These are phyloP conservation scores for Chaetura pelagica DNA, from an alignment of 2,113 vertebrate species.

Conservation along the genomic window DNA sequence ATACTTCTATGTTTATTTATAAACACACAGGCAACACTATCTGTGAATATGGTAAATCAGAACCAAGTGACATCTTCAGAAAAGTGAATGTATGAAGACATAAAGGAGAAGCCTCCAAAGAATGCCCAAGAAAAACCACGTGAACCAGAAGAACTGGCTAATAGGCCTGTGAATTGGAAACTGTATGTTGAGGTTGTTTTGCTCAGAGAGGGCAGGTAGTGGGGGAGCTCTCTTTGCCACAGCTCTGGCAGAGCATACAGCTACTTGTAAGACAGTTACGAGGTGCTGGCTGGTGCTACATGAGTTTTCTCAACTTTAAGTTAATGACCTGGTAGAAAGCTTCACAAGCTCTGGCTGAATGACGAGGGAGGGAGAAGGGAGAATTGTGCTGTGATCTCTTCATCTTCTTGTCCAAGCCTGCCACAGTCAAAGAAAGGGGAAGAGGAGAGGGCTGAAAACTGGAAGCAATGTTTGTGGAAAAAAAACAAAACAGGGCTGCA, in stretches of 20 bases:
- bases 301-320: background rate
- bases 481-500: background rate
- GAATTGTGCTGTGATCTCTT: background rate
- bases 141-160: background rate
- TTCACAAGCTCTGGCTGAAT: background rate
- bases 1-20: background rate
- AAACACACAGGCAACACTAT: background rate
- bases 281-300: background rate
- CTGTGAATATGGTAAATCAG: background rate
- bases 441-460: background rate
- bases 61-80: background rate
- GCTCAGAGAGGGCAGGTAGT: background rate
- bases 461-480: background rate
- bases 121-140: background rate
- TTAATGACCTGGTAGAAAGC: background rate
- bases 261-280: background rate
- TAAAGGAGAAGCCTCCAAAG: background rate
- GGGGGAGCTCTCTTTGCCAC: background rate
- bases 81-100: background rate
- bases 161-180: background rate
- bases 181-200: background rate
- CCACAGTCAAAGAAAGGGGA: fast-evolving
- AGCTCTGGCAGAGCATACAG: background rate
- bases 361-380: background rate
- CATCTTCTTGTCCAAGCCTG: background rate